Percentiles rank a stretch among this genome's conserved stretches.
phyloP scores from a whole-genome alignment of 64 coral and sea anemone species.

The Pachyseris speciosa region DNA sequence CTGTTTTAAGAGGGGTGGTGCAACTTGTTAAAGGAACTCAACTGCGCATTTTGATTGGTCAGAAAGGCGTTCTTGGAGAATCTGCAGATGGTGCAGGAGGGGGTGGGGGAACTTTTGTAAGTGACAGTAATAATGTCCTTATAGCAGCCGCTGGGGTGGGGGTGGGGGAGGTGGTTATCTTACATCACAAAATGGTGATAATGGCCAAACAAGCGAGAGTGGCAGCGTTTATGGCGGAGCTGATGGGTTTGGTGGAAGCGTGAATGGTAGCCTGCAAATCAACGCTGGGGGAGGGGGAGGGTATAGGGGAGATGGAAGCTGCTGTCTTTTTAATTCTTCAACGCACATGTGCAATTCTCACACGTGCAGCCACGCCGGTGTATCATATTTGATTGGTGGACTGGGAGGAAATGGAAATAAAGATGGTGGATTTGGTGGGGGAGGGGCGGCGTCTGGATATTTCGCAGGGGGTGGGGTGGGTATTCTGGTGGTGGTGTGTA shows the following conservation, averaged over 20 bases:
- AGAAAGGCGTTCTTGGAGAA: neutral
- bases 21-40: neutral
- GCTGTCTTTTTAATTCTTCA: neutral
- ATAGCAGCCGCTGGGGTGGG: conserved; percentile 53
- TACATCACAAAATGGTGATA: neutral
- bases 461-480: conserved; percentile 61
- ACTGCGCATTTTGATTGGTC: conserved; percentile 43
- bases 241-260: conserved; percentile 22
- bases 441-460: neutral
- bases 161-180: conserved; percentile 31
- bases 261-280: neutral
- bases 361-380: neutral
- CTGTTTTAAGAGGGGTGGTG: neutral
- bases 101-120: conserved; percentile 49
- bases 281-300: conserved; percentile 48
- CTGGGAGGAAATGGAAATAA: conserved; percentile 34
- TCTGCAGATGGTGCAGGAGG: conserved; percentile 1
- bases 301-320: conserved; percentile 3
- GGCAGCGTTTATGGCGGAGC: neutral
- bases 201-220: neutral
- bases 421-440: conserved; percentile 47
- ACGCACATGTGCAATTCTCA: neutral
- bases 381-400: neutral
- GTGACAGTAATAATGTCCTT: neutral
- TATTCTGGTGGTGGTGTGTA: conserved; percentile 56